Evolutionary conservation across 30 jellyfish, hydroid and myxozoan species (phyloP), one percentile per base, ranked within the genome.

Genomic region (Pelagia noctiluca): DNA sequence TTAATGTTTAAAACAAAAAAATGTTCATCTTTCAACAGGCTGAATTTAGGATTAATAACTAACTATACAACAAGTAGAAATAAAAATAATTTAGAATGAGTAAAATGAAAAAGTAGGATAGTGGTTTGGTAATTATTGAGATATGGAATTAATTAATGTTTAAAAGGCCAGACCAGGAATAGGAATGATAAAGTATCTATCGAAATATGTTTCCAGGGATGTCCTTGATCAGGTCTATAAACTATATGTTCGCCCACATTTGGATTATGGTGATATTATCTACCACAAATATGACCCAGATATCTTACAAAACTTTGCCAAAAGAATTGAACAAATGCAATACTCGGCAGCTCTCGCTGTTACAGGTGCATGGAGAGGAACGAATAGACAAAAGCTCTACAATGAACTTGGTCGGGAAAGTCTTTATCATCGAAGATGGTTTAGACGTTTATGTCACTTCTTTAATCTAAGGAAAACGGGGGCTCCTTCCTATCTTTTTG

Each of bases 321-420:
- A 28, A 42, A 71, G 84, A 71, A 49, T 71, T 12, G 75, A 26
- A 47, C 75, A 49, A 19, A 75, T 62, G 23, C 74, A 49, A 22
- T 24, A 47, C 86, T 50, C 86, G 52, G 75, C 74, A 32, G 75
- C 86, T 48, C 75, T 75, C 24, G 86, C 75, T 57, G 86, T 75
- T 75, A 24, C 86, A 22, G 86, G 86, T 19, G 86, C 61, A 4
- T 75, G 75, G 86, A 75, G 86, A 31, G 86, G 86, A 49, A 62
- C 89, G 12, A 78, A 42, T 31, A 78, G 88, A 49, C 46, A 54
- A 54, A 30, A 54, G 48, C 88, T 76, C 65, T 76, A 48, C 35
- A 54, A 76, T 57, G 89, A 78, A 78, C 63, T 78, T 3, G 89
- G 79, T 30, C 37, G 82, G 89, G 89, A 78, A 63, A 54, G 71